phyloP scores from a whole-genome alignment of 2,888 invertebrate species.

The Ormyrus nitidulus region DNA sequence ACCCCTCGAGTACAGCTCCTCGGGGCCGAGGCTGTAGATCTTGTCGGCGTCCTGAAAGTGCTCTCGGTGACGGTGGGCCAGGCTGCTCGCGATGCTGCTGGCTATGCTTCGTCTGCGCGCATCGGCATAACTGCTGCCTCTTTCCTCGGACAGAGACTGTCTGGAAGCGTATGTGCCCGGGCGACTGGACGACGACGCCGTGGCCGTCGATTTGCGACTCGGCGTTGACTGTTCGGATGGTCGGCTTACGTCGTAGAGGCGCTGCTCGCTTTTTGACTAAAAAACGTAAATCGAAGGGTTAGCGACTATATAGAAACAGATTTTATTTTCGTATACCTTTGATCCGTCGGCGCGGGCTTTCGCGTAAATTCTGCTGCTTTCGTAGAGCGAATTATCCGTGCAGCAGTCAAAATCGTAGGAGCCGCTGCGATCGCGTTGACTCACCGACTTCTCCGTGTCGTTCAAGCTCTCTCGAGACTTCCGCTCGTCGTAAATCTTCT shows the following conservation, averaged over 20 bases:
- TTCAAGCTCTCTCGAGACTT: not conserved
- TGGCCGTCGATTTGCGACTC: constrained; percentile 20
- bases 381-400: constrained; percentile 55
- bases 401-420: constrained; percentile 52
- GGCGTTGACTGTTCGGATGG: constrained; percentile 8
- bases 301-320: not conserved
- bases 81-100: not conserved
- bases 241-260: constrained; percentile 16
- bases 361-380: constrained; percentile 48
- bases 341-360: constrained; percentile 16
- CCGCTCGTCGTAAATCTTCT: constrained; percentile 53
- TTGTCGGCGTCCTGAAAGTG: constrained; percentile 70
- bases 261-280: constrained; percentile 9
- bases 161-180: not conserved
- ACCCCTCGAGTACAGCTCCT: constrained; percentile 57
- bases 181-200: not conserved
- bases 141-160: not conserved
- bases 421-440: constrained; percentile 35
- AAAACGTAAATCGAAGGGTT: too few relatives aligned
- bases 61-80: constrained; percentile 58
- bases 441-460: constrained; percentile 23
- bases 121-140: not conserved
- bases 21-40: constrained; percentile 66
- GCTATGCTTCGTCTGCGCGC: constrained; percentile 19
- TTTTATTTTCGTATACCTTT: constrained; percentile 20